phyloP scores from a whole-genome alignment of 2,888 invertebrate genomes.

The Dryobota labecula region DNA sequence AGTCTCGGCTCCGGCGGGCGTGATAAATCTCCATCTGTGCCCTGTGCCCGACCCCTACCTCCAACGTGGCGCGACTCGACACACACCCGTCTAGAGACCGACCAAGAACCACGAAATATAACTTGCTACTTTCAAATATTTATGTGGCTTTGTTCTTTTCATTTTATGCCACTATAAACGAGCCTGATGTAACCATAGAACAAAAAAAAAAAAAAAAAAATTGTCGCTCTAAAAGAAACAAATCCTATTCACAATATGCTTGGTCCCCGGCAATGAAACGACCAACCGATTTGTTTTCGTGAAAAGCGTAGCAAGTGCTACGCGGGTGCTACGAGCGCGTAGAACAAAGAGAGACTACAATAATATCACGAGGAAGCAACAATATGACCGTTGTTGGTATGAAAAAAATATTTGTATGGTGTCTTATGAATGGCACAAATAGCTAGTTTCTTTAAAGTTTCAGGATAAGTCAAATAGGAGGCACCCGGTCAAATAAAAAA shows the following conservation, averaged over 20 bases:
- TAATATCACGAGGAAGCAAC: conserved; percentile 28
- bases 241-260: background rate
- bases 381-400: conserved; percentile 14
- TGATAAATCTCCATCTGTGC: conserved; percentile 89
- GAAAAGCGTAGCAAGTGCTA: conserved; percentile 58
- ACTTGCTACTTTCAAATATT: conserved; percentile 28
- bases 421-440: background rate
- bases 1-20: conserved; percentile 87
- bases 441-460: background rate
- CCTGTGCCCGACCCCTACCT: conserved; percentile 76
- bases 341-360: conserved; percentile 31
- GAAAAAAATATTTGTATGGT: conserved; percentile 9
- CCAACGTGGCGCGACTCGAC: conserved; percentile 63
- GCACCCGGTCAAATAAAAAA: background rate
- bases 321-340: conserved; percentile 52
- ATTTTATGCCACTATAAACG: background rate
- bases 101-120: conserved; percentile 37
- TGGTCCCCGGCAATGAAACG: conserved; percentile 24
- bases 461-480: background rate
- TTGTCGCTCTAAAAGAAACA: background rate
- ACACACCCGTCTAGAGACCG: conserved; percentile 63
- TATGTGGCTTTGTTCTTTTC: conserved; percentile 12
- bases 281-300: conserved; percentile 8
- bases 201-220: too few relatives aligned
- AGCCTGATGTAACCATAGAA: background rate